phyloP scores from a whole-genome alignment of 2,888 invertebrate genomes.

The Parnassius smintheus region DNA sequence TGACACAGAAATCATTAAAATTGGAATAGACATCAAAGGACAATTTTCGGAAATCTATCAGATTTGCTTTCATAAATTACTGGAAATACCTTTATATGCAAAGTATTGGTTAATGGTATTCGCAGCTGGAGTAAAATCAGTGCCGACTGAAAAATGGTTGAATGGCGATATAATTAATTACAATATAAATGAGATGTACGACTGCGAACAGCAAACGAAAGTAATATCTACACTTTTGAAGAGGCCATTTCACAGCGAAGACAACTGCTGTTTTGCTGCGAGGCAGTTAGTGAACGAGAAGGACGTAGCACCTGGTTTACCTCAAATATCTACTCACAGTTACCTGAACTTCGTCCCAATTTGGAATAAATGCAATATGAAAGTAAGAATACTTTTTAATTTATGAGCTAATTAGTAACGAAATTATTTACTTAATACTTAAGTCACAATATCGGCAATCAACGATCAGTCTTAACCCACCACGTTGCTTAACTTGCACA shows the following conservation, averaged over 20 bases:
- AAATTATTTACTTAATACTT: too few species aligned
- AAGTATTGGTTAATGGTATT: neutral
- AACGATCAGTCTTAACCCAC: too few species aligned
- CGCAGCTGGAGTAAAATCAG: constrained; percentile 29
- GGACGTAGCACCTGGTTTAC: constrained; percentile 45
- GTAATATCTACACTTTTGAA: neutral
- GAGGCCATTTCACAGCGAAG: constrained; percentile 26
- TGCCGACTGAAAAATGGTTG: constrained; percentile 34
- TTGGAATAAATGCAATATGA: constrained; percentile 50
- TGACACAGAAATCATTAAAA: constrained; percentile 12
- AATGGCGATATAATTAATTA: constrained; percentile 32
- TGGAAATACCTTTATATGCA: constrained; percentile 39
- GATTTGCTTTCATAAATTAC: constrained; percentile 42
- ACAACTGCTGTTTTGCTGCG: constrained; percentile 42
- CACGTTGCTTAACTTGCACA: too few species aligned
- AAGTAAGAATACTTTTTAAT: constrained; percentile 37
- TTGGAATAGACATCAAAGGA: constrained; percentile 36
- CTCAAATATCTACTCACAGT: constrained; percentile 42
- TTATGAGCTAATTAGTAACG: neutral
- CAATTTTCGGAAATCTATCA: constrained; percentile 39
- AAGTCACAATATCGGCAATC: too few species aligned
- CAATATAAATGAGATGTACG: constrained; percentile 36
- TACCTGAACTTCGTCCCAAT: constrained; percentile 53
- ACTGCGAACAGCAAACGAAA: constrained; percentile 26
- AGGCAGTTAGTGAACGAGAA: constrained; percentile 48